phyloP scores from a whole-genome alignment of 2,888 invertebrate species.

The Apodemia zela region DNA sequence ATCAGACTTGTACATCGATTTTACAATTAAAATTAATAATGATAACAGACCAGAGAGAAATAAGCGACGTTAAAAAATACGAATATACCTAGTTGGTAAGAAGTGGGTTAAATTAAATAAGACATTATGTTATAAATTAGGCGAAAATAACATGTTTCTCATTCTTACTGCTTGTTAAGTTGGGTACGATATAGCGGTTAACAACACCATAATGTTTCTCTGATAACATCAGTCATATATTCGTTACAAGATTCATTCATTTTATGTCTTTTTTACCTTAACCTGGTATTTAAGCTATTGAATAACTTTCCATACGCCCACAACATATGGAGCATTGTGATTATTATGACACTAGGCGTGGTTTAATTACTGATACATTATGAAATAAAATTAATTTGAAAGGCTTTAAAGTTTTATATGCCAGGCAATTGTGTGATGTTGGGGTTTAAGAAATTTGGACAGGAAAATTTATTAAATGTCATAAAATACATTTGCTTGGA shows the following conservation, averaged over 20 bases:
- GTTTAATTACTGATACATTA: constrained; percentile 5
- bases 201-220: background rate
- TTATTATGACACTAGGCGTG: constrained; percentile 14
- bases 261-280: constrained; percentile 2
- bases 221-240: background rate
- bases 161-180: background rate
- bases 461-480: background rate
- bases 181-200: background rate
- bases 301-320: constrained; percentile 5
- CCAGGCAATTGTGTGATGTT: background rate
- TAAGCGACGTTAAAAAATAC: no score
- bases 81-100: no score
- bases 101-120: background rate
- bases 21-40: no score
- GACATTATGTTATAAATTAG: background rate
- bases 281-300: constrained; percentile 5
- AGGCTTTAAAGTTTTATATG: background rate
- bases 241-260: background rate
- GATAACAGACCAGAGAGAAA: no score
- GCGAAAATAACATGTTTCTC: background rate
- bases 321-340: constrained; percentile 2
- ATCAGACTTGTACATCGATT: no score
- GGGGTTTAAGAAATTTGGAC: background rate
- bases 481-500: background rate
- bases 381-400: constrained; percentile 8